Evolutionary conservation across 2,113 vertebrate genomes (phyloP), one percentile per base, ranked within the genome.

Genomic region (Crotalus tigris): DNA sequence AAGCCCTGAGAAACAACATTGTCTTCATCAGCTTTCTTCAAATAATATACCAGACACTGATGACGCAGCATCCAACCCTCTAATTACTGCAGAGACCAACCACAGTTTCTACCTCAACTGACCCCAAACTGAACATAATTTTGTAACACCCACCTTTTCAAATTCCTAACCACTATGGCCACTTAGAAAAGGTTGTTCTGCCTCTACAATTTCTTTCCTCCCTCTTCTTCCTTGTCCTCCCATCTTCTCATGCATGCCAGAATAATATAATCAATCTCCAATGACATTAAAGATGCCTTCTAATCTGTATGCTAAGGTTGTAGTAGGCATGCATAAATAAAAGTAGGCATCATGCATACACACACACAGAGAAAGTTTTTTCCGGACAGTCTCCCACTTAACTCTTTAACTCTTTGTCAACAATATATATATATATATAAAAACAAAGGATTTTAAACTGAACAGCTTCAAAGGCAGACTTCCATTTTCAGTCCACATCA

Each of bases 401-500:
- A 46, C 46, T 46, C 46, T 46, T 46, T 46, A 46, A 46, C 46
- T 46, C 46, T 46, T 46, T 46, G 46, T 46, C 46, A 46, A 46
- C 46, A 46, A 46, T 4, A 46, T 4, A 4, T 3, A 46, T 4
- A 46, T 46, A 9, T 51, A 8, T 51, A 51, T 51, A 7, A 46
- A 75, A 90, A 55, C 54, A 55, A 55, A 88, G 92, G 88, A 85
- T 89, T 86, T 2, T 54, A 85, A 94, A 95, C 9, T 0, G 0
- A 94, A 87, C 53, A 92, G 17, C 55, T 89, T 90, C 94, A 58
- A 95, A 95, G 94, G 0, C 21, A 87, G 15, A 0, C 1, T 94
- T 95, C 91, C 13, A 86, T 96, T 97, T 95, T 95, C 96, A 96
- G 69, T 97, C 85, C 95, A 91, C 64, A 93, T 46, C 59, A 64